A percentile compares a stretch with the other conserved stretches of the same genome.
Conservation (phyloP, 2,797 vertebrate species). For the Leptatherina wallacei region DNA sequence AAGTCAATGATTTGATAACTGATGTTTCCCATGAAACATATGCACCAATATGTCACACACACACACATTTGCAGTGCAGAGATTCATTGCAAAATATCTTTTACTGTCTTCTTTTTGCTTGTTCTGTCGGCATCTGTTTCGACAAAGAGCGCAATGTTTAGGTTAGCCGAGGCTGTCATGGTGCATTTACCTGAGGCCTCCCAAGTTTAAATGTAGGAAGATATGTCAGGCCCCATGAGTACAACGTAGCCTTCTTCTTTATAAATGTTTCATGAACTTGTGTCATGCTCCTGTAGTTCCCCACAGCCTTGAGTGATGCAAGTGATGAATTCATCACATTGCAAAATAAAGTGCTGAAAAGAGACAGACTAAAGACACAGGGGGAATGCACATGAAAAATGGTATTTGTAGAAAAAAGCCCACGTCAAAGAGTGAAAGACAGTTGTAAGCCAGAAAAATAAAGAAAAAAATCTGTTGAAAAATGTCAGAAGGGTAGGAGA, state of each 20-base stretch:
- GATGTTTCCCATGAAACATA: slow-evolving; percentile 1
- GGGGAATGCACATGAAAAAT: not conserved
- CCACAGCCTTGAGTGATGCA: slow-evolving; percentile 47
- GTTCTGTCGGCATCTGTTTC: slow-evolving; percentile 11
- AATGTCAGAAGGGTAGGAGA: slow-evolving; percentile 46
- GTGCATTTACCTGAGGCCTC: slow-evolving; percentile 52
- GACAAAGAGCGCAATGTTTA: slow-evolving; percentile 38
- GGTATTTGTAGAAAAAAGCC: slow-evolving; percentile 22
- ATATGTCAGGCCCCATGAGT: slow-evolving; percentile 60
- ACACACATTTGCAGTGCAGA: not conserved
- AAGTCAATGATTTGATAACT: not conserved
- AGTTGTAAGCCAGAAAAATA: slow-evolving; percentile 38
- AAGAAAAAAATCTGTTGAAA: slow-evolving; percentile 50
- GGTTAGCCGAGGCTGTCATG: slow-evolving; percentile 56
- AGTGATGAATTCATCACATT: slow-evolving; percentile 61
- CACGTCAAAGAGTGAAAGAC: slow-evolving; percentile 23
- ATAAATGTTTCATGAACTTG: slow-evolving; percentile 74
- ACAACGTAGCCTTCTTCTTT: slow-evolving; percentile 52
- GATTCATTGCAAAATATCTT: not conserved
- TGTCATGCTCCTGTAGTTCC: slow-evolving; percentile 62
- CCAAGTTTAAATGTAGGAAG: slow-evolving; percentile 35
- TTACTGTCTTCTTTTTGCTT: not conserved
- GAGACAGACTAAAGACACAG: slow-evolving; percentile 8
- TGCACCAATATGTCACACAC: slow-evolving; percentile 18
- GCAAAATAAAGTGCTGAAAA: slow-evolving; percentile 36